phyloP scores from a whole-genome alignment of 2,888 invertebrate genomes.

The Erpobdella octoculata region DNA sequence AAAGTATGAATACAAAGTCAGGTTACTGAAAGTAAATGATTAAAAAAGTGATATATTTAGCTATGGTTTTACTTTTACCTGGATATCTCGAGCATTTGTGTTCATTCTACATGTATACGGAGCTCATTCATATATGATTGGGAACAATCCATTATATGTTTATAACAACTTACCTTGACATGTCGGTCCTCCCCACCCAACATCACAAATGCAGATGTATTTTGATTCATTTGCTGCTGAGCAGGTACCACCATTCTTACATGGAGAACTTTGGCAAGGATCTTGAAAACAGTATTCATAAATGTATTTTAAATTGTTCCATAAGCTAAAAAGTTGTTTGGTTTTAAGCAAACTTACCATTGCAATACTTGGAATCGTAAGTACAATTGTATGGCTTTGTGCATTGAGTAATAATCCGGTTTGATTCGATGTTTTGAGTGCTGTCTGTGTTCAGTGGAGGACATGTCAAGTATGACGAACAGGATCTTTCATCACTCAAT shows the following conservation, averaged over 20 bases:
- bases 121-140: no score
- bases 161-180: background rate
- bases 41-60: no score
- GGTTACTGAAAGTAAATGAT: background rate
- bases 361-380: background rate
- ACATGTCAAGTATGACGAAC: background rate
- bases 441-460: no score
- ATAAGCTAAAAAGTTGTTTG: background rate
- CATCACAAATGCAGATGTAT: background rate
- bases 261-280: constrained; percentile 7
- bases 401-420: background rate
- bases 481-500: constrained; percentile 1
- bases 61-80: no score
- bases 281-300: background rate
- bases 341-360: background rate
- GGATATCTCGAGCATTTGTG: no score
- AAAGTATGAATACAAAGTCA: background rate
- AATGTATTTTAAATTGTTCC: background rate
- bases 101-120: no score
- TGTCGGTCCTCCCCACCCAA: constrained; percentile 5
- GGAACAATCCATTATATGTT: background rate
- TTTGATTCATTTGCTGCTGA: background rate
- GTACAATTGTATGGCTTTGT: background rate
- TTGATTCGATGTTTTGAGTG: background rate
- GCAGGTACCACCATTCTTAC: constrained; percentile 6